Percentiles rank a stretch among this genome's conserved stretches.
These are phyloP conservation scores for Ctenochaetus hawaiiensis DNA, from an alignment of 2,797 vertebrate genomes.

Conservation along the genomic window DNA sequence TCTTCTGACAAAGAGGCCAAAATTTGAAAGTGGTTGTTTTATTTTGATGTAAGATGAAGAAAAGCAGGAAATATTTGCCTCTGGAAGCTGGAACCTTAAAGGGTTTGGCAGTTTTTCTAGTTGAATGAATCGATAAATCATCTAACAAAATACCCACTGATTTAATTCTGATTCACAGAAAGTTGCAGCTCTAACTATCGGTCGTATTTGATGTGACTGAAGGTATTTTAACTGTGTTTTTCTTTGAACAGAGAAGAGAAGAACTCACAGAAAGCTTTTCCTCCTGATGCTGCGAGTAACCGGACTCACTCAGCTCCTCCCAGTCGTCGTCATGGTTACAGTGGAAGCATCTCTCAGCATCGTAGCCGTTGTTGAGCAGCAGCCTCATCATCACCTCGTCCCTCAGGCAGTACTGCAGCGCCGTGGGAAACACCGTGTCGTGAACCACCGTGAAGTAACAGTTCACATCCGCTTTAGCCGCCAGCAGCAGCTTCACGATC, in stretches of 20 bases:
- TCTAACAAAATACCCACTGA: too few species aligned
- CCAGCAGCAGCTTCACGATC: slow-evolving; percentile 88
- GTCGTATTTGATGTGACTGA: too few species aligned
- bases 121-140: too few species aligned
- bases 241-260: neutral
- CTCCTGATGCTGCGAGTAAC: slow-evolving; percentile 22
- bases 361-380: slow-evolving; percentile 89
- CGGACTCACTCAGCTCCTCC: slow-evolving; percentile 9
- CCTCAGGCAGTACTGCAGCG: slow-evolving; percentile 91
- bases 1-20: too few species aligned
- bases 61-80: too few species aligned
- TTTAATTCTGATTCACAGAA: too few species aligned
- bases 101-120: too few species aligned
- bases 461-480: slow-evolving; percentile 88
- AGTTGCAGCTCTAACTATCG: too few species aligned
- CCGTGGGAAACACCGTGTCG: slow-evolving; percentile 90
- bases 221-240: too few species aligned
- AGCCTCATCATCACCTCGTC: slow-evolving; percentile 92
- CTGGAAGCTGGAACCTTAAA: too few species aligned
- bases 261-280: slow-evolving; percentile 72
- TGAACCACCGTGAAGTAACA: slow-evolving; percentile 90
- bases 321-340: slow-evolving; percentile 67
- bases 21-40: too few species aligned
- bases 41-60: too few species aligned
- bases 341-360: slow-evolving; percentile 41